Evolutionary conservation across 2,113 vertebrate species (phyloP).

Genomic region (Xyliphius kryptos): DNA sequence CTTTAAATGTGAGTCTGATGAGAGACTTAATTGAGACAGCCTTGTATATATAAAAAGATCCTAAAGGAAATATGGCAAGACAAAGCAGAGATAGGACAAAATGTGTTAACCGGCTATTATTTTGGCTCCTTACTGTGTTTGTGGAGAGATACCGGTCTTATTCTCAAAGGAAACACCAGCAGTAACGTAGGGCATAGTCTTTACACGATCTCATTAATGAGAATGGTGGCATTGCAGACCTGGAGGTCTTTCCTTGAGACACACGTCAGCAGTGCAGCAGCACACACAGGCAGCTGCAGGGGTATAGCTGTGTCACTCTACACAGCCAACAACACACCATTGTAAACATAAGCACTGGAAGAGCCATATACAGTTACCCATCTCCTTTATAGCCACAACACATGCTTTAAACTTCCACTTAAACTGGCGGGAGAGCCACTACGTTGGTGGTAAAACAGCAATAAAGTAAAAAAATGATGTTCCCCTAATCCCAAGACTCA

Average conservation of each 20-base stretch:
- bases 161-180: neutral
- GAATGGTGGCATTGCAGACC: neutral
- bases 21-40: no score
- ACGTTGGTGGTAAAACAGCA: neutral
- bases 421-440: neutral
- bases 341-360: slow-evolving; percentile 50
- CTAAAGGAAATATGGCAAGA: no score
- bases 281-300: slow-evolving; percentile 47
- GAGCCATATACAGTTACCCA: slow-evolving; percentile 51
- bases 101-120: neutral
- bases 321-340: slow-evolving; percentile 40
- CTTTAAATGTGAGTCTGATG: no score
- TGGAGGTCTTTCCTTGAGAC: slow-evolving; percentile 5
- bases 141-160: neutral
- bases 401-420: slow-evolving; percentile 12
- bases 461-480: neutral
- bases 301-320: slow-evolving; percentile 42
- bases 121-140: no score
- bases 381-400: slow-evolving; percentile 7
- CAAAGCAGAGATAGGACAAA: neutral
- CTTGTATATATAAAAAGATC: no score
- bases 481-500: no score
- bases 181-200: neutral
- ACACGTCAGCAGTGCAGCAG: slow-evolving; percentile 6
- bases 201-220: neutral